Conservation (phyloP, 2,113 vertebrate species). For the Pelecanoides urinatrix region DNA sequence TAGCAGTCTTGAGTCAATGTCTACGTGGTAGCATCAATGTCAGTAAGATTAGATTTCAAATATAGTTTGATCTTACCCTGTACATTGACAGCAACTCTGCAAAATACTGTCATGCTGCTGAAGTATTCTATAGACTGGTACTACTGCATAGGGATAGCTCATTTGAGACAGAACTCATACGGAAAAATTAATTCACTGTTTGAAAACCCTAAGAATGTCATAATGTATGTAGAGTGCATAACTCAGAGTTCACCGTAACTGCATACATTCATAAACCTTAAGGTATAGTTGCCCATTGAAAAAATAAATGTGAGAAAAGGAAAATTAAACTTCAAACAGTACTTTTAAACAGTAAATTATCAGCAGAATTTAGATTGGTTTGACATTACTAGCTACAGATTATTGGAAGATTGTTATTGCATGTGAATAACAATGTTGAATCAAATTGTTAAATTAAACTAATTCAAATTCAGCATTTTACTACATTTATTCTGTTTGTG, state of each 20-base stretch:
- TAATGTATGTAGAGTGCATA: not conserved
- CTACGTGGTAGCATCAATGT: fast-evolving
- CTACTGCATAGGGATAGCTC: not conserved
- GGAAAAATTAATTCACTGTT: not conserved
- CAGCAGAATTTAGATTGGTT: not conserved
- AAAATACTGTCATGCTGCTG: not conserved
- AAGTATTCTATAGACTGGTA: not conserved
- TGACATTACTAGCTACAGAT: not conserved
- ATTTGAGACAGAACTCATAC: not conserved
- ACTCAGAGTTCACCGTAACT: not conserved
- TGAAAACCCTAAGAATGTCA: not conserved
- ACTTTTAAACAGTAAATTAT: not conserved
- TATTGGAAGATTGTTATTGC: not conserved
- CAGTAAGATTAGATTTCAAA: not conserved
- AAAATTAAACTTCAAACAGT: not conserved
- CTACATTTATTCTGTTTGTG: not conserved
- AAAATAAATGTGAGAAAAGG: not conserved
- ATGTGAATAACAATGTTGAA: not conserved
- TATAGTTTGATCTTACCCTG: not conserved
- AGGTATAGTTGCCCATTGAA: not conserved
- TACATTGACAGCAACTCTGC: not conserved
- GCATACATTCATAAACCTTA: not conserved
- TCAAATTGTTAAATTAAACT: not conserved
- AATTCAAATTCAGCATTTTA: not conserved
- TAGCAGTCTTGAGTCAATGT: not conserved